phyloP scores from a whole-genome alignment of 2,888 invertebrate genomes.

The Mermis nigrescens region DNA sequence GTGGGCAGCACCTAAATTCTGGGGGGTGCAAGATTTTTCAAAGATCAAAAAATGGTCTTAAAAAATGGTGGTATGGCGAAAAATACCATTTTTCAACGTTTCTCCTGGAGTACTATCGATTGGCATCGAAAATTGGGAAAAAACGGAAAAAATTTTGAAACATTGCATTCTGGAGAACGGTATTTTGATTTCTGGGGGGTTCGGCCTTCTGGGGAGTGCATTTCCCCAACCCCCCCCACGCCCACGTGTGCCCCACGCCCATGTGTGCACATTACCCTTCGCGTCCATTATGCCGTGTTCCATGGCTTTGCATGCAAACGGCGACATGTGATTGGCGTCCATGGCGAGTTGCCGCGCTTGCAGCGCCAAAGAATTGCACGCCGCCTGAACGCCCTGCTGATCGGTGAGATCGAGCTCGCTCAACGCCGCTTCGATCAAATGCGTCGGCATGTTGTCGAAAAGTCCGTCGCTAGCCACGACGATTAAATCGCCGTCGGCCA shows the following conservation, averaged over 20 bases:
- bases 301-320: conserved; percentile 76
- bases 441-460: conserved; percentile 89
- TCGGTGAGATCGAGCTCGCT: conserved; percentile 38
- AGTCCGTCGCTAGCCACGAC: conserved; percentile 91
- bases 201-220: not conserved
- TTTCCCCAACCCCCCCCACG: too few species aligned
- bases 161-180: too few species aligned
- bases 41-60: too few species aligned
- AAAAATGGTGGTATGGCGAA: too few species aligned
- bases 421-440: conserved; percentile 66
- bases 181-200: too few species aligned
- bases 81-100: too few species aligned
- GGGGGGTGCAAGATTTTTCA: too few species aligned
- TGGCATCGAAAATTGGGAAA: too few species aligned
- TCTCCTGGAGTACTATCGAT: too few species aligned
- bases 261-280: conserved; percentile 49
- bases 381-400: conserved; percentile 48
- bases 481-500: conserved; percentile 70
- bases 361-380: conserved; percentile 80
- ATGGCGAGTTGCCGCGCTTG: conserved; percentile 83
- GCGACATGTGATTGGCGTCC: conserved; percentile 81
- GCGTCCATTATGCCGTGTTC: conserved; percentile 69
- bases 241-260: too few species aligned
- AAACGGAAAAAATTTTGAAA: too few species aligned
- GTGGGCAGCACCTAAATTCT: too few species aligned